Evolutionary conservation across 2,797 vertebrate genomes (phyloP).

Genomic region (Agapornis canus): DNA sequence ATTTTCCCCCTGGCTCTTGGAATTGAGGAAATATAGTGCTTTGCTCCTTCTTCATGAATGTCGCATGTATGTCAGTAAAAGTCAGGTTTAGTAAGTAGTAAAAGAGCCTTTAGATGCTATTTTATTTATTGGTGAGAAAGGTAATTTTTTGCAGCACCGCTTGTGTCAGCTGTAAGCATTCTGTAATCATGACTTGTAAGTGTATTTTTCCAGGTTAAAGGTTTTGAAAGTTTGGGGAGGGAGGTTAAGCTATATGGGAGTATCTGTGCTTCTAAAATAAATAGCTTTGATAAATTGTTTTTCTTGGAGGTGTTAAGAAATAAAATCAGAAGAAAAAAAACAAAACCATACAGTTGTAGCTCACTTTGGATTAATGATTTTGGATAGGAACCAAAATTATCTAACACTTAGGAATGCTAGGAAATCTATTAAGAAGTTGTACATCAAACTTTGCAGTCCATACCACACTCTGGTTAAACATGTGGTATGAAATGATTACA

Average conservation of each 20-base stretch:
- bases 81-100: neutral
- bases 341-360: neutral
- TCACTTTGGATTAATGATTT: conserved; percentile 6
- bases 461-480: neutral
- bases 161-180: neutral
- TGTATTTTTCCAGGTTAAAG: neutral
- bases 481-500: neutral
- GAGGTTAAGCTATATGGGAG: neutral
- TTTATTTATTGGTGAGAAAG: neutral
- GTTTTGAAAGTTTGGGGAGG: neutral
- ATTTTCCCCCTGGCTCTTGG: neutral
- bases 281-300: neutral
- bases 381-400: conserved; percentile 18
- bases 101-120: neutral
- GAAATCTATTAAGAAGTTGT: neutral
- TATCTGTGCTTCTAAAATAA: neutral
- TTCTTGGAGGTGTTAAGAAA: neutral
- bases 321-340: neutral
- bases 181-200: neutral
- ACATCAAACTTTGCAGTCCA: neutral
- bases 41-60: neutral
- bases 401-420: neutral
- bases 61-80: neutral
- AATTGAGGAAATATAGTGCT: neutral
- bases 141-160: neutral